Conservation (phyloP, 2,888 invertebrate species). For the Mongoloraphidia duomilia region DNA sequence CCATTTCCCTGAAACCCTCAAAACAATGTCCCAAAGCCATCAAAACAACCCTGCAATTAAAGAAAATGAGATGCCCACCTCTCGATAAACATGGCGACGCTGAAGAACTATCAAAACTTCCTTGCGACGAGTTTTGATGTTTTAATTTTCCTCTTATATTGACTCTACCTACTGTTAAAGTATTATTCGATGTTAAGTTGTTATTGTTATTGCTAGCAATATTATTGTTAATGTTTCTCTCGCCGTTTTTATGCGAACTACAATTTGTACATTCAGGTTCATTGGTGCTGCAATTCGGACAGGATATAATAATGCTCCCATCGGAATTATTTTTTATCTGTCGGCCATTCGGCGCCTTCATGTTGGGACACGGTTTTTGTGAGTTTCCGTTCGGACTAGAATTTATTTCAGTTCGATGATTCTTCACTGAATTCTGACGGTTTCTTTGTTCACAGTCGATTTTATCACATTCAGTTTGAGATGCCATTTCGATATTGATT, state of each 20-base stretch:
- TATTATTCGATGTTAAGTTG: conserved; percentile 19
- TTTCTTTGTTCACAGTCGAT: too few species aligned
- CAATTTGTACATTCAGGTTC: background rate
- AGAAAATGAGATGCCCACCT: conserved; percentile 25
- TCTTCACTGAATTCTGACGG: too few species aligned
- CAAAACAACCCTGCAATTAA: background rate
- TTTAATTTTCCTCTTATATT: conserved; percentile 20
- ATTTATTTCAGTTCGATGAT: too few species aligned
- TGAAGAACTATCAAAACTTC: conserved; percentile 34
- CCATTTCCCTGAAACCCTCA: too few species aligned
- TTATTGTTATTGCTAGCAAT: conserved; percentile 23
- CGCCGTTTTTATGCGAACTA: conserved; percentile 16
- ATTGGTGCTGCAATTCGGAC: background rate
- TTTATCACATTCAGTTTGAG: too few species aligned
- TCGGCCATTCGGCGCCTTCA: too few species aligned
- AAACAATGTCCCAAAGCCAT: background rate
- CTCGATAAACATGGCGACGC: conserved; percentile 41
- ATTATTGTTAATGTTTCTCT: conserved; percentile 24
- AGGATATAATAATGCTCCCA: too few species aligned
- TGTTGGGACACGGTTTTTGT: too few species aligned
- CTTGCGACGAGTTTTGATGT: conserved; percentile 26
- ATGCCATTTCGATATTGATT: too few species aligned
- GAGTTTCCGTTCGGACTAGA: too few species aligned
- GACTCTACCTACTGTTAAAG: conserved; percentile 21
- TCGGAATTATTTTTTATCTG: too few species aligned